Conservation (phyloP, 2,797 vertebrate species). For the Cheracebus regulus region DNA sequence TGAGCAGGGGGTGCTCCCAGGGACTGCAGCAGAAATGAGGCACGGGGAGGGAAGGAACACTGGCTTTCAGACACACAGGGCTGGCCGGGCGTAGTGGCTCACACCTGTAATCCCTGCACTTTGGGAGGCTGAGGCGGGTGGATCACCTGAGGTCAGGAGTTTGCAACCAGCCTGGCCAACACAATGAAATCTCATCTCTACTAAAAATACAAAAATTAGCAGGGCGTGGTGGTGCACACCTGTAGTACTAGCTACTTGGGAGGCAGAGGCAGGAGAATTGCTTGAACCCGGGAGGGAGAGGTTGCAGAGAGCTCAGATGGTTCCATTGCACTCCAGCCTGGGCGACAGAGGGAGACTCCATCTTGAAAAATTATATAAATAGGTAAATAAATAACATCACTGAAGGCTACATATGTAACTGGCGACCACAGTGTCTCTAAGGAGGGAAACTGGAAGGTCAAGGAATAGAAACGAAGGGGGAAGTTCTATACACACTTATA, state of each 20-base stretch:
- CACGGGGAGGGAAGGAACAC: no score
- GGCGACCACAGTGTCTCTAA: background rate
- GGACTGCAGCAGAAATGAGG: no score
- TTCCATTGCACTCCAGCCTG: background rate
- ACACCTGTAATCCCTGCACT: no score
- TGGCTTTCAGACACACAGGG: no score
- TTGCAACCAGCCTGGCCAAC: background rate
- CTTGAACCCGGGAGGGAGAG: background rate
- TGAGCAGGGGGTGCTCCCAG: no score
- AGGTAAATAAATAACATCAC: background rate
- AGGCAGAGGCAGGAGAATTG: background rate
- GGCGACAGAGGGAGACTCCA: no score
- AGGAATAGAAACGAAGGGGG: background rate
- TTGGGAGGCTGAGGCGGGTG: no score
- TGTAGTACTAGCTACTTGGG: background rate
- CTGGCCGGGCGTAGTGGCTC: no score
- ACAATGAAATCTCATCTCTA: background rate
- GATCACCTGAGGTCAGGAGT: background rate
- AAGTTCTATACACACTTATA: background rate
- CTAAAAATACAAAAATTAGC: background rate
- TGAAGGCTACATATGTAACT: background rate
- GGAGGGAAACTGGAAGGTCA: background rate
- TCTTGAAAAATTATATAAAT: no score
- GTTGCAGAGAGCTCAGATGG: background rate
- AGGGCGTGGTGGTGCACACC: accelerated